These are phyloP conservation scores for Hyposmocoma kahamanoa DNA, from an alignment of 1,140 invertebrate genomes.

Conservation along the genomic window DNA sequence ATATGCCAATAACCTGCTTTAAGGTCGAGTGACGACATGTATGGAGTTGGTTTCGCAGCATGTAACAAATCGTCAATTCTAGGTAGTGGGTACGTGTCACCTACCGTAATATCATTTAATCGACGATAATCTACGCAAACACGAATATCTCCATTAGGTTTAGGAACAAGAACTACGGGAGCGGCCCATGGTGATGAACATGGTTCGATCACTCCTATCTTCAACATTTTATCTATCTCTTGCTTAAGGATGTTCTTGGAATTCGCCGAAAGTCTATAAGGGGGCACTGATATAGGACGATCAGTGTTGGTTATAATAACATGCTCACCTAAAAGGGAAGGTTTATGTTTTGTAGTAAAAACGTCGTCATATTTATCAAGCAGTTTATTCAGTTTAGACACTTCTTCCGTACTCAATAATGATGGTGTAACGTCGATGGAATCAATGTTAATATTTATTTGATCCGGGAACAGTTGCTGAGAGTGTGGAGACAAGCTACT, in stretches of 20 bases:
- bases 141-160: slow-evolving; percentile 24
- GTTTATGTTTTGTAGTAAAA: neutral
- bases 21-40: neutral
- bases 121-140: slow-evolving; percentile 39
- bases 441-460: neutral
- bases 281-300: neutral
- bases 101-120: neutral
- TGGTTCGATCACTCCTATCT: slow-evolving; percentile 31
- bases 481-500: neutral
- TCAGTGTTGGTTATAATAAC: neutral
- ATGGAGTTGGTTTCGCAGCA: neutral
- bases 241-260: neutral
- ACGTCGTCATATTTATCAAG: neutral
- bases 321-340: neutral
- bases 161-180: slow-evolving; percentile 37
- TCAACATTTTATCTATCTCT: slow-evolving; percentile 10
- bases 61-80: neutral
- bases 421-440: neutral
- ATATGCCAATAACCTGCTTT: neutral
- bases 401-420: neutral
- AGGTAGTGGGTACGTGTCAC: neutral
- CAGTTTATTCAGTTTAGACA: neutral
- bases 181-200: slow-evolving; percentile 37
- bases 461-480: neutral
- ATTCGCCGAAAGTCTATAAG: neutral